These are phyloP conservation scores for Pygoscelis antarcticus DNA, from an alignment of 2,113 vertebrate species.

Conservation along the genomic window DNA sequence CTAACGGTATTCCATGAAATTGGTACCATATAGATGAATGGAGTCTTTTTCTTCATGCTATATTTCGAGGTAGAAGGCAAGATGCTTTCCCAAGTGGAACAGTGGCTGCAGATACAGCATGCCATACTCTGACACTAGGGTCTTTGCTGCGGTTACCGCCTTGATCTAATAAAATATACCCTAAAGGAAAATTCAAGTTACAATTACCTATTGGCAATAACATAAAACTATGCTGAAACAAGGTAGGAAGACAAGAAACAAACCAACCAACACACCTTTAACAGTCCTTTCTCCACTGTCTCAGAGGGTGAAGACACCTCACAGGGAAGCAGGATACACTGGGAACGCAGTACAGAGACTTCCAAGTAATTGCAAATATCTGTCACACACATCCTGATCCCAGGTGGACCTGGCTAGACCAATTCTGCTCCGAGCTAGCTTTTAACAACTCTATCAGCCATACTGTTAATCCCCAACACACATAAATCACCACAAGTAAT, in stretches of 20 bases:
- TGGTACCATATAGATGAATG: not conserved
- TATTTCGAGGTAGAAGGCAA: not conserved
- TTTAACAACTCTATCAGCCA: not conserved
- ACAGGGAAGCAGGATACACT: not conserved
- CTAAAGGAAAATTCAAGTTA: not conserved
- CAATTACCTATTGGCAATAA: not conserved
- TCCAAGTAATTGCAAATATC: not conserved
- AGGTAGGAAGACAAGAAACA: not conserved
- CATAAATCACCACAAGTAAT: not conserved
- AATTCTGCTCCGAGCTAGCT: not conserved
- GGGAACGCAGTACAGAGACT: not conserved
- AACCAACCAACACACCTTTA: not conserved
- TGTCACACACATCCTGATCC: not conserved
- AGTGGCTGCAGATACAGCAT: not conserved
- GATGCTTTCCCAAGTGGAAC: not conserved
- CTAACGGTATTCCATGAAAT: not conserved
- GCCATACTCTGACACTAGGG: not conserved
- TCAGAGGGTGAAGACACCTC: not conserved
- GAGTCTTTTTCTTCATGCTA: fast-evolving
- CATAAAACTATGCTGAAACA: not conserved
- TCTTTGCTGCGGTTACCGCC: not conserved
- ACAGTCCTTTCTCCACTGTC: not conserved
- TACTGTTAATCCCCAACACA: not conserved
- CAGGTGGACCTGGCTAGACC: not conserved
- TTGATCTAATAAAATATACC: not conserved